These are phyloP conservation scores for Phaetusa simplex DNA, from an alignment of 2,113 vertebrate genomes.

Conservation along the genomic window DNA sequence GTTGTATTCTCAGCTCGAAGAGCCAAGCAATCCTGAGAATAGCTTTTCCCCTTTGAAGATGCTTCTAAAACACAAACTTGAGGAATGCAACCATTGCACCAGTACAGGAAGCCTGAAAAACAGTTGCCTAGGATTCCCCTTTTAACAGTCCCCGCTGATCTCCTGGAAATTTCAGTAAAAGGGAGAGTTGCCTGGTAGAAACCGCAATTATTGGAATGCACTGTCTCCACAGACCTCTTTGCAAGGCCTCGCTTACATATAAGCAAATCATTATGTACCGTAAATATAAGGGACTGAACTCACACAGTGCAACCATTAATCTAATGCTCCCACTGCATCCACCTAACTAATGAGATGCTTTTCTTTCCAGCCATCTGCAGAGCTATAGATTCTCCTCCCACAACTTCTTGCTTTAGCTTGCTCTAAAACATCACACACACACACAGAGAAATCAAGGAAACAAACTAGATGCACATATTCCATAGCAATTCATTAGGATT, in stretches of 20 bases:
- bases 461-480: neutral
- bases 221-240: slow-evolving; percentile 2
- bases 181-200: neutral
- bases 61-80: neutral
- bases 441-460: neutral
- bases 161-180: neutral
- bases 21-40: neutral
- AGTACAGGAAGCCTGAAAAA: neutral
- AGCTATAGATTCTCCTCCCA: slow-evolving; percentile 4
- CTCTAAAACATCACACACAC: neutral
- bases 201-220: neutral
- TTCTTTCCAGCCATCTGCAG: slow-evolving; percentile 29
- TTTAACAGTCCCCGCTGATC: neutral
- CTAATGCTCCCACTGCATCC: slow-evolving; percentile 35
- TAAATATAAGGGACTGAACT: slow-evolving; percentile 41
- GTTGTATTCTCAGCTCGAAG: neutral
- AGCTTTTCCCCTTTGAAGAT: neutral
- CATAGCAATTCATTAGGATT: neutral
- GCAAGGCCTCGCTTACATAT: slow-evolving; percentile 21
- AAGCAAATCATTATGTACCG: slow-evolving; percentile 40
- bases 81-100: neutral
- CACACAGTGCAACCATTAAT: slow-evolving; percentile 23
- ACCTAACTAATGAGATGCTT: slow-evolving; percentile 21
- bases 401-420: neutral
- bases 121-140: neutral